phyloP scores from a whole-genome alignment of 2,888 invertebrate species.

The Platerodrilus igneus region DNA sequence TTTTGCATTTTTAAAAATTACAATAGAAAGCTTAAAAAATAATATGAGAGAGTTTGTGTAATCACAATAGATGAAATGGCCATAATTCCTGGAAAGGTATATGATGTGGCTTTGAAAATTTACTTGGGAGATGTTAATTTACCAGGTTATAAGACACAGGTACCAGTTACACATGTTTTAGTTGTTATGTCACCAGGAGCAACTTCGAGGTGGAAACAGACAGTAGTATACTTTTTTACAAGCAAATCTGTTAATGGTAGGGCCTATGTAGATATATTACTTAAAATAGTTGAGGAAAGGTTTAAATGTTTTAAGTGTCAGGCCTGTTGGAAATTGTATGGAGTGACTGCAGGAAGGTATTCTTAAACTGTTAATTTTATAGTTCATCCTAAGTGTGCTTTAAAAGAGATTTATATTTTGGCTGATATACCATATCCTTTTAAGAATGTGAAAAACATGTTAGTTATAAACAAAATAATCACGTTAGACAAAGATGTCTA shows the following conservation, averaged over 20 bases:
- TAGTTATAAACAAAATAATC: slow-evolving; percentile 6
- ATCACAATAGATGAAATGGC: too few species aligned
- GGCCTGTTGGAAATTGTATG: slow-evolving; percentile 5
- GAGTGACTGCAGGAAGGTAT: slow-evolving; percentile 4
- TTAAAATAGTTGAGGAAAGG: slow-evolving; percentile 14
- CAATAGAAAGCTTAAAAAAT: too few species aligned
- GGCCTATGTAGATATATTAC: too few species aligned
- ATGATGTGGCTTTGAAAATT: too few species aligned
- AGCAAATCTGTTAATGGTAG: slow-evolving; percentile 27
- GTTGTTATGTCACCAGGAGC: slow-evolving; percentile 34
- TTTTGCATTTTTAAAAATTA: too few species aligned
- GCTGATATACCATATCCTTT: slow-evolving; percentile 9
- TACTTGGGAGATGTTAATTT: too few species aligned
- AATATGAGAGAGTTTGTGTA: too few species aligned
- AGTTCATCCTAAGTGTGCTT: not conserved
- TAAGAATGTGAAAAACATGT: slow-evolving; percentile 8
- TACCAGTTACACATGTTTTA: slow-evolving; percentile 32
- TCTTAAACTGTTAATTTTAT: not conserved
- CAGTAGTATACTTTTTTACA: slow-evolving; percentile 33
- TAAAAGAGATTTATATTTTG: not conserved
- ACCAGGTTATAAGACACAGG: too few species aligned
- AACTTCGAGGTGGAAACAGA: slow-evolving; percentile 32
- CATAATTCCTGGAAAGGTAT: too few species aligned
- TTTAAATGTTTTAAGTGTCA: slow-evolving; percentile 8
- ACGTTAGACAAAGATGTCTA: not conserved